Percentiles rank a stretch among this genome's conserved stretches.
These are phyloP conservation scores for Camponotus fellah DNA, from an alignment of 2,888 invertebrate species.

Conservation along the genomic window DNA sequence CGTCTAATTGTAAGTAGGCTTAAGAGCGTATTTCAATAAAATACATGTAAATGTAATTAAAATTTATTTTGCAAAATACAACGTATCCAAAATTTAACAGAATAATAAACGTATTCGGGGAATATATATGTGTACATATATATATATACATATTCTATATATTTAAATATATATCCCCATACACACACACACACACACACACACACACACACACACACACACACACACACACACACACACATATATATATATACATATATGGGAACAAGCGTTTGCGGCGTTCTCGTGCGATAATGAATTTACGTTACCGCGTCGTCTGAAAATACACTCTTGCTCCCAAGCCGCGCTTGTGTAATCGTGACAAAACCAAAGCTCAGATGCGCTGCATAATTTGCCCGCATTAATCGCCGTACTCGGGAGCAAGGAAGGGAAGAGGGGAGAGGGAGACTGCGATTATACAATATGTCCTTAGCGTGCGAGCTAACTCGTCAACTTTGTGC, in stretches of 20 bases:
- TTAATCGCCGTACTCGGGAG: slow-evolving; percentile 31
- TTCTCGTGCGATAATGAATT: slow-evolving; percentile 42
- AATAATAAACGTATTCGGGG: not conserved
- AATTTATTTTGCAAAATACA: slow-evolving; percentile 16
- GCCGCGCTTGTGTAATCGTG: slow-evolving; percentile 23
- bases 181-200: too few relatives aligned
- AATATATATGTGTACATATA: too few relatives aligned
- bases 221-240: too few relatives aligned
- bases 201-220: too few relatives aligned
- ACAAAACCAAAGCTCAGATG: slow-evolving; percentile 61
- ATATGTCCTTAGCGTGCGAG: slow-evolving; percentile 39
- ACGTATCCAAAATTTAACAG: slow-evolving; percentile 5
- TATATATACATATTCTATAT: too few relatives aligned
- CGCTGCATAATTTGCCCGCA: slow-evolving; percentile 61
- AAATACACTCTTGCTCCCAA: slow-evolving; percentile 57
- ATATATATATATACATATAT: too few relatives aligned
- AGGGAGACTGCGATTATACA: slow-evolving; percentile 27
- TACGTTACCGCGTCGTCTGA: slow-evolving; percentile 43
- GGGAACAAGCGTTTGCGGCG: slow-evolving; percentile 15
- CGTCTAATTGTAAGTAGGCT: not conserved
- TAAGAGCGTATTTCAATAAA: not conserved
- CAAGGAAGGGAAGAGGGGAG: not conserved
- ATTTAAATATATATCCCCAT: too few relatives aligned
- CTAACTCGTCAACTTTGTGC: slow-evolving; percentile 35
- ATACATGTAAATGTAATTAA: not conserved